Evolutionary conservation across 2,888 invertebrate species (phyloP), one percentile per base, ranked within the genome.

Genomic region (Corbicula japonica): DNA sequence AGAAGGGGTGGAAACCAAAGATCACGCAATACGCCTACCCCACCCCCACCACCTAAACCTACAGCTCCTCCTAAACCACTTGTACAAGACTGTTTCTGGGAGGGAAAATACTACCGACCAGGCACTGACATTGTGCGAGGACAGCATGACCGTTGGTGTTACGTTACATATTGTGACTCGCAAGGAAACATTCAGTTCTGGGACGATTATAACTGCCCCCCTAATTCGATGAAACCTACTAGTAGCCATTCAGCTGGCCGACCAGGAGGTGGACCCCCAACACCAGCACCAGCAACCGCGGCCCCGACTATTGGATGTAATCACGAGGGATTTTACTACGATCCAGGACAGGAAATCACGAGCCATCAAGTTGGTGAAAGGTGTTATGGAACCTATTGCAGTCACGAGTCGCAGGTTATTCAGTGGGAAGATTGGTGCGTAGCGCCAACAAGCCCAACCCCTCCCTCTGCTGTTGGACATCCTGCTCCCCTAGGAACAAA

Each of bases 371-470:
- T 70, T 1, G 83, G 80, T 6, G 72, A 80, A 30, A 35, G 80
- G 48, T 83, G 83, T 44, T 76, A 78, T n/a, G 83, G 83, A 8
- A 75, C 83, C 3, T 78, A 80, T 48, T 83, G 83, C 54, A 83
- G 70, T 48, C 56, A 61, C 35, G 76, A 80, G 2, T 68, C 73
- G 18, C 69, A 78, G 35, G 71, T 83, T n/a, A 73, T 80, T 2
- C 61, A 78, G 21, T 83, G 83, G 83, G 83, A 83, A 44, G 80
- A 80, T 26, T 83, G 83, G 83, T 83, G 83, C 48, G 50, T 44
- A 0, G 58, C 71, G 0, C 69, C 62, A 28, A 69, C 80, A 23
- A 72, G 68, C 6, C 32, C 41, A 1, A 30, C 52, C n/a, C 58
- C 44, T 15, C 21, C 48, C 41, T n/a, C n/a, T n/a, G n/a, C n/a